Evolutionary conservation across 2,888 invertebrate species (phyloP).

Genomic region (Nymphalis c-album): DNA sequence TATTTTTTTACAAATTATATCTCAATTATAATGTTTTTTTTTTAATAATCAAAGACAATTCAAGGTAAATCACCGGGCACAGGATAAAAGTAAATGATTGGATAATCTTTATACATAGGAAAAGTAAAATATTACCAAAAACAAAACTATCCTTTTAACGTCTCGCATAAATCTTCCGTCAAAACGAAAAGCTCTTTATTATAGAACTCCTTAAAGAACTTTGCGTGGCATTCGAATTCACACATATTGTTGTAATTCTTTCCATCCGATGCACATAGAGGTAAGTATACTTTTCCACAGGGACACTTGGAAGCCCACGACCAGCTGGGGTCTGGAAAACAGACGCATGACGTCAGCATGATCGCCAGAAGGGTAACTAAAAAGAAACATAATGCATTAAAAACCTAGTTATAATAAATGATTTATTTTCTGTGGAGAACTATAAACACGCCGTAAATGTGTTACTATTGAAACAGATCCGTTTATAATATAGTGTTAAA

Average conservation of each 20-base stretch:
- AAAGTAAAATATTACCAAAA: neutral
- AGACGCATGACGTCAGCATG: slow-evolving; percentile 42
- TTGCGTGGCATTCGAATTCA: slow-evolving; percentile 60
- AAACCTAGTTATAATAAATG: neutral
- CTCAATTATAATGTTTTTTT: too few relatives aligned
- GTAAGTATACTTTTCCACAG: slow-evolving; percentile 64
- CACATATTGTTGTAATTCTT: slow-evolving; percentile 65
- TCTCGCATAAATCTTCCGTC: slow-evolving; percentile 46
- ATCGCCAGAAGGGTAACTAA: slow-evolving; percentile 53
- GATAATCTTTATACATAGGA: too few relatives aligned
- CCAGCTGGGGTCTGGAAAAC: slow-evolving; percentile 23
- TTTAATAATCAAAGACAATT: too few relatives aligned
- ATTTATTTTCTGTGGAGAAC: neutral
- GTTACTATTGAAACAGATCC: neutral
- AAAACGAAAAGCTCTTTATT: slow-evolving; percentile 38
- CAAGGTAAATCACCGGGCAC: too few relatives aligned
- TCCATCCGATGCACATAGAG: slow-evolving; percentile 67
- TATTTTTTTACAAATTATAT: too few relatives aligned
- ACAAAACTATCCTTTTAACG: slow-evolving; percentile 6
- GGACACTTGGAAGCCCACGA: slow-evolving; percentile 49
- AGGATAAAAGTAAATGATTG: too few relatives aligned
- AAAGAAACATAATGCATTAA: slow-evolving; percentile 31
- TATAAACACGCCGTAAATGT: neutral
- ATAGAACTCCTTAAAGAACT: slow-evolving; percentile 34
- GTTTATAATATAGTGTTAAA: neutral